Conservation (phyloP, 2,113 vertebrate species). For the Brachyistius frenatus region DNA sequence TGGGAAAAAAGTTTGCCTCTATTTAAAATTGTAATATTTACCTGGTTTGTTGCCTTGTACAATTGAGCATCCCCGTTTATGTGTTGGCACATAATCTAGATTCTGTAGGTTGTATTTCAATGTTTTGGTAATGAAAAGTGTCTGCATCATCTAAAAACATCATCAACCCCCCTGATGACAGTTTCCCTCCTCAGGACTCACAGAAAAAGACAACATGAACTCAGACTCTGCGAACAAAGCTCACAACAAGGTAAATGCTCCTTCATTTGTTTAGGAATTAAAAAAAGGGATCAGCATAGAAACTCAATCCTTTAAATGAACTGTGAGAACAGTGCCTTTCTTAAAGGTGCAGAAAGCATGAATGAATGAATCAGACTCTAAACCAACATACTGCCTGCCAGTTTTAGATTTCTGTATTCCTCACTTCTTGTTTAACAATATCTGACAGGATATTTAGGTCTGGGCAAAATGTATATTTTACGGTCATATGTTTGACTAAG, state of each 20-base stretch:
- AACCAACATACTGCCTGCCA: background rate
- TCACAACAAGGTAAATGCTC: constrained; percentile 88
- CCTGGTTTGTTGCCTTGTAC: too few relatives aligned
- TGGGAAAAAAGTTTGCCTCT: too few relatives aligned
- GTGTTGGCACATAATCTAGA: background rate
- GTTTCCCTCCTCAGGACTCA: constrained; percentile 86
- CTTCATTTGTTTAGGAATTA: background rate
- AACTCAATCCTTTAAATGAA: too few relatives aligned
- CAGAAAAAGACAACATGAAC: constrained; percentile 95
- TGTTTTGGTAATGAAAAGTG: background rate
- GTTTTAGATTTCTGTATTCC: background rate
- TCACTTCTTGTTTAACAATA: background rate
- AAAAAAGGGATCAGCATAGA: background rate
- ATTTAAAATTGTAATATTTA: too few relatives aligned
- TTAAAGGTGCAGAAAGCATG: background rate
- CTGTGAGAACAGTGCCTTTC: too few relatives aligned
- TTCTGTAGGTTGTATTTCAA: background rate
- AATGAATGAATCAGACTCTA: constrained; percentile 20
- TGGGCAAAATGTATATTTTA: background rate
- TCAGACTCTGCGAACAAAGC: constrained; percentile 88
- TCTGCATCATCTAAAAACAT: background rate
- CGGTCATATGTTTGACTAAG: background rate
- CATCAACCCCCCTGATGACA: background rate
- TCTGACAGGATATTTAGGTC: background rate
- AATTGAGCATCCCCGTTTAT: background rate